These are phyloP conservation scores for Tetheella fluctuosa DNA, from an alignment of 2,888 invertebrate species.

Conservation along the genomic window DNA sequence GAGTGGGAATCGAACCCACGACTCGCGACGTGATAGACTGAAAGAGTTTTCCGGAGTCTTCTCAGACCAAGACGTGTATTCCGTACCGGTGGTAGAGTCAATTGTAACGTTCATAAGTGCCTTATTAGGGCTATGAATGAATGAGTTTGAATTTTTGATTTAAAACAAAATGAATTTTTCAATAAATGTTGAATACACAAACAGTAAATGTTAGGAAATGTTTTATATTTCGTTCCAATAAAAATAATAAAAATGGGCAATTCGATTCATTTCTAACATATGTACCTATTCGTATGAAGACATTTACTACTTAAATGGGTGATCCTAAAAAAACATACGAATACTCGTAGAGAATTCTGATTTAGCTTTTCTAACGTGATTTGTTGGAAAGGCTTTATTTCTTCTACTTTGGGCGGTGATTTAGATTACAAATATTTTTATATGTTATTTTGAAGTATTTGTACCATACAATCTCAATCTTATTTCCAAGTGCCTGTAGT, in stretches of 20 bases:
- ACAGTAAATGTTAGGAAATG: no score
- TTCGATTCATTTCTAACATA: not conserved
- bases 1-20: no score
- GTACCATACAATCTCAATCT: no score
- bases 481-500: not conserved
- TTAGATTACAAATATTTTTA: constrained; percentile 1
- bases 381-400: constrained; percentile 20
- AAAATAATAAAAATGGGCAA: not conserved
- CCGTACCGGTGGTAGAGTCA: no score
- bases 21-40: no score
- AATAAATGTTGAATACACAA: no score
- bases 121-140: no score
- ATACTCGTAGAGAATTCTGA: constrained; percentile 48
- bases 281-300: not conserved
- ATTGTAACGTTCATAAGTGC: no score
- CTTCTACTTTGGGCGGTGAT: constrained; percentile 11
- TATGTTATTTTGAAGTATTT: not conserved
- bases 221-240: not conserved
- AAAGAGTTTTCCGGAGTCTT: no score
- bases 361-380: constrained; percentile 52
- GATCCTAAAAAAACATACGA: constrained; percentile 66
- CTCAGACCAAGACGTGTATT: no score
- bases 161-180: no score
- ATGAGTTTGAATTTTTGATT: no score
- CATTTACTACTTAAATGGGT: constrained; percentile 58